These are phyloP conservation scores for Hermaeophaga mercurialis DNA, from an alignment of 2,888 invertebrate genomes.

Conservation along the genomic window DNA sequence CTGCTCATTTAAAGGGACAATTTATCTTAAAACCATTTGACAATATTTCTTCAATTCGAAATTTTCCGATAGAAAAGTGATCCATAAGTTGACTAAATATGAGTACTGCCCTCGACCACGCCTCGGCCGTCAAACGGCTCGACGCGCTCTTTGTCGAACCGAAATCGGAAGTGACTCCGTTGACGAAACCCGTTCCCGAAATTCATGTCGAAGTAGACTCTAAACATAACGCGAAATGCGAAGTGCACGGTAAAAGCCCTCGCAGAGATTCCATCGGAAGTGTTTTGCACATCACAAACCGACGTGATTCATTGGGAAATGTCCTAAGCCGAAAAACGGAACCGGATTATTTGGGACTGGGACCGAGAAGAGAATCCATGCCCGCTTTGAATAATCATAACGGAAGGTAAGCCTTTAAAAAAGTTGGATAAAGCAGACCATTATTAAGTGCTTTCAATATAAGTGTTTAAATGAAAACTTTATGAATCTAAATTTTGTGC, in stretches of 20 bases:
- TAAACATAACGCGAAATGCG: conserved; percentile 69
- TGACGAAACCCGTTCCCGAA: conserved; percentile 39
- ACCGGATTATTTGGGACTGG: conserved; percentile 52
- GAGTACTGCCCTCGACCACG: conserved; percentile 64
- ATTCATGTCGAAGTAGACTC: conserved; percentile 60
- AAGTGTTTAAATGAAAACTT: too few relatives aligned
- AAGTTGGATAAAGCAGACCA: conserved; percentile 5
- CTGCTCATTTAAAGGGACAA: too few relatives aligned
- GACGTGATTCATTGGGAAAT: conserved; percentile 64
- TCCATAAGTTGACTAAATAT: too few relatives aligned
- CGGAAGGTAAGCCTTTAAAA: conserved; percentile 29
- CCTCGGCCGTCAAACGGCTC: conserved; percentile 71
- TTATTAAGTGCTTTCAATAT: too few relatives aligned
- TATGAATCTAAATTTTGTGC: neutral
- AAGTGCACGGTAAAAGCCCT: conserved; percentile 67
- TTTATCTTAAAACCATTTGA: too few relatives aligned
- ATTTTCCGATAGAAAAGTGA: too few relatives aligned
- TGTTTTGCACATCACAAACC: conserved; percentile 57
- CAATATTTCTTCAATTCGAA: too few relatives aligned
- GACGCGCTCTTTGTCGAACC: conserved; percentile 74
- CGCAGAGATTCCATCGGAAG: conserved; percentile 65
- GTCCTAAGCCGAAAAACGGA: conserved; percentile 48
- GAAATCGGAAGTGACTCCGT: conserved; percentile 60
- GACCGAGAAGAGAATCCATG: conserved; percentile 59
- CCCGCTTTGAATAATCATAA: conserved; percentile 54